Evolutionary conservation across 2,888 invertebrate genomes (phyloP), one percentile per base, ranked within the genome.

Genomic region (Acanthopleura granulata): DNA sequence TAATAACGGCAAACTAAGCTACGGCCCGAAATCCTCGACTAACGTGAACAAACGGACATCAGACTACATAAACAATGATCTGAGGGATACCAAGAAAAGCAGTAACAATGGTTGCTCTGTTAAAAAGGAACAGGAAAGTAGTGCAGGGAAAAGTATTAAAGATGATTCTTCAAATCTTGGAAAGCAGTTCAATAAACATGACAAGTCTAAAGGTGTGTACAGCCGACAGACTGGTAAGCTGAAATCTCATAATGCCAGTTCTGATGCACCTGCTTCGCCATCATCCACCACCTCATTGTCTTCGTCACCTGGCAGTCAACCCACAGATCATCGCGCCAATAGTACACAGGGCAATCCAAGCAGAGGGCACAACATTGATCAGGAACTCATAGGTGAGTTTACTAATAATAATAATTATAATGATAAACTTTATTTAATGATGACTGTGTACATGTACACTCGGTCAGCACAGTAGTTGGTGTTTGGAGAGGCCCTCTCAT

Each of bases 61-160:
- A n/a, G 85, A 86, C 73, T 89, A 88, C 77, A 89, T 89, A 77
- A 89, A 88, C 76, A 88, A 89, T 80, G 87, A 88, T 76, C 80
- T 88, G 49, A 80, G 86, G 49, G 83, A 84, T 74, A 80, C 81
- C 0, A 80, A 80, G 74, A 83, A 82, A 74, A 83, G 71, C 18
- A 71, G 71, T 49, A 71, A 71, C 25, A 16, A 30, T 71, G 71
- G 71, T 16, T 40, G 40, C 40, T 22, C 29, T 22, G 18, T 11
- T 18, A 49, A 40, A 25, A 71, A 71, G 11, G n/a, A 29, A 16
- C 18, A 16, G 3, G 50, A 71, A 18, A 40, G 16, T 22, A 40
- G 16, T 22, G 50, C 4, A 18, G 25, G 30, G 22, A 71, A 71
- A 18, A 71, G 27, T 49, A 29, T 22, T n/a, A 49, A 22, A 25